Percentiles rank a stretch among this genome's conserved stretches.
Evolutionary conservation across 2,113 vertebrate species (phyloP).

Genomic region (Callipepla californica): DNA sequence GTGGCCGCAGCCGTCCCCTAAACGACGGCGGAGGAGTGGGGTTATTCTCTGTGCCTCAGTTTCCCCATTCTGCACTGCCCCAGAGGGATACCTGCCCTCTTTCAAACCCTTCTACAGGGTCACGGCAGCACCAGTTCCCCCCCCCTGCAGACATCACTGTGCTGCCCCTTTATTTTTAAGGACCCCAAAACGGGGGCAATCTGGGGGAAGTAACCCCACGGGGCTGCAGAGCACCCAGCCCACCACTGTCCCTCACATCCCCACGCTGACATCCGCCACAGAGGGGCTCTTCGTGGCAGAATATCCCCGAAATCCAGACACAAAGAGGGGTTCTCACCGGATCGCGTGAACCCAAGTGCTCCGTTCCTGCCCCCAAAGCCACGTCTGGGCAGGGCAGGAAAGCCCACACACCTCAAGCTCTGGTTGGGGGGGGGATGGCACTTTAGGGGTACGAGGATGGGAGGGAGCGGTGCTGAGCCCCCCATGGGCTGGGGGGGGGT

Average conservation of each 20-base stretch:
- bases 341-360: neutral
- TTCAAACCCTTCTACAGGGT: rapidly evolving
- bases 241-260: neutral
- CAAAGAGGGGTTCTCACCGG: neutral
- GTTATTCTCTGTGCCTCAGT: neutral
- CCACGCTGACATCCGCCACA: neutral
- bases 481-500: neutral
- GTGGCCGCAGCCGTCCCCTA: constrained; percentile 88
- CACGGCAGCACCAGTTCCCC: neutral
- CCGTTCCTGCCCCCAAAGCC: neutral
- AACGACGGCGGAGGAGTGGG: neutral
- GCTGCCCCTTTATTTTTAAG: neutral
- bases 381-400: too few relatives aligned
- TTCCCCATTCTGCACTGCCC: neutral
- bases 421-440: neutral
- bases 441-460: neutral
- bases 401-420: neutral
- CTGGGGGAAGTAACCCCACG: neutral
- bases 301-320: neutral
- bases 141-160: too few relatives aligned
- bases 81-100: neutral
- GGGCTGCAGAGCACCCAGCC: neutral
- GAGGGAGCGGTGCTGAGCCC: neutral
- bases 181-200: neutral
- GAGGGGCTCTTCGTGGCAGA: neutral